These are phyloP conservation scores for Lasioglossum leucozonium DNA, from an alignment of 2,888 invertebrate genomes.

Conservation along the genomic window DNA sequence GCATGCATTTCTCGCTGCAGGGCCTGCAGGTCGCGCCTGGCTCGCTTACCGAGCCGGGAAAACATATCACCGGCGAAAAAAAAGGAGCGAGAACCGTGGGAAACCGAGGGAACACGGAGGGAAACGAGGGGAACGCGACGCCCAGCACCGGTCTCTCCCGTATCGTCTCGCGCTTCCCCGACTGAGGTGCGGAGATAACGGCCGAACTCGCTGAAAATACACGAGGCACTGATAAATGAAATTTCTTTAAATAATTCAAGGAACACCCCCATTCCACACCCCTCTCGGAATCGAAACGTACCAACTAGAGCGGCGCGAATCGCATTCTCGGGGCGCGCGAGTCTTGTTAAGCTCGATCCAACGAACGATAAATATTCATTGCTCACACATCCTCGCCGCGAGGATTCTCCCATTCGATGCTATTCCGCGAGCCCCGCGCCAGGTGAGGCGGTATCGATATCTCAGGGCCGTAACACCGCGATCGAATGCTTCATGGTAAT, in stretches of 20 bases:
- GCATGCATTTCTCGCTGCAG: conserved; percentile 75
- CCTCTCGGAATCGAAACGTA: background rate
- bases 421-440: background rate
- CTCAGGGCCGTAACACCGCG: background rate
- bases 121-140: background rate
- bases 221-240: conserved; percentile 73
- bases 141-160: background rate
- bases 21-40: conserved; percentile 53
- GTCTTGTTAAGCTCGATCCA: conserved; percentile 79
- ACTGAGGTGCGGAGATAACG: conserved; percentile 29
- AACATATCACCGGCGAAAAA: conserved; percentile 41
- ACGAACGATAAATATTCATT: conserved; percentile 83
- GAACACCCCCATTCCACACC: conserved; percentile 1
- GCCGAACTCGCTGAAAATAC: conserved; percentile 37
- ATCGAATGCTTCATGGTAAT: background rate
- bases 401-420: conserved; percentile 13
- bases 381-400: conserved; percentile 46
- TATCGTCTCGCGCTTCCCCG: background rate
- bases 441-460: conserved; percentile 7
- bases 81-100: conserved; percentile 8
- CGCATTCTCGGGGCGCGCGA: conserved; percentile 33
- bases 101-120: background rate
- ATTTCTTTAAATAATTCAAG: conserved; percentile 79
- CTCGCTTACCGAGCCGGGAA: conserved; percentile 45
- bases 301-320: conserved; percentile 20